phyloP scores from a whole-genome alignment of 2,113 vertebrate genomes.

The Corythoichthys intestinalis region DNA sequence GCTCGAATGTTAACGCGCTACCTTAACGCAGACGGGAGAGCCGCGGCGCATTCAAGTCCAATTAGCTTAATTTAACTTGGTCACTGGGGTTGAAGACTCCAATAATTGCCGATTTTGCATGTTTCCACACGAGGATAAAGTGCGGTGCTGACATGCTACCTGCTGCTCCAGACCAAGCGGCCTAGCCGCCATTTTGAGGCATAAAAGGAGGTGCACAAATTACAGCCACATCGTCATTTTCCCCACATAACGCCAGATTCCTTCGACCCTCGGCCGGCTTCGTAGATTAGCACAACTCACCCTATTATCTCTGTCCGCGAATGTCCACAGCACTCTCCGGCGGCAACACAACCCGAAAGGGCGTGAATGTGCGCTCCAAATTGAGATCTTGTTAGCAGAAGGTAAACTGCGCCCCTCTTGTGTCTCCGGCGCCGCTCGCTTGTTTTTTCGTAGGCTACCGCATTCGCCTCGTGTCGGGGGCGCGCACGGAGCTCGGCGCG shows the following conservation, averaged over 20 bases:
- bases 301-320: constrained; percentile 45
- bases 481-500: constrained; percentile 60
- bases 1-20: not conserved
- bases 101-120: not conserved
- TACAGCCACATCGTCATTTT: constrained; percentile 74
- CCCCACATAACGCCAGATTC: constrained; percentile 52
- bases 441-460: constrained; percentile 64
- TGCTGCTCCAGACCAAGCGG: constrained; percentile 69
- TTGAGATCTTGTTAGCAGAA: constrained; percentile 46
- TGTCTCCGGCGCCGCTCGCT: constrained; percentile 53
- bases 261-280: constrained; percentile 21
- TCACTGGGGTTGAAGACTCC: not conserved
- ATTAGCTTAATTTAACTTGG: not conserved
- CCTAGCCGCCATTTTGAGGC: constrained; percentile 81
- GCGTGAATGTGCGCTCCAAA: constrained; percentile 53
- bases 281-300: constrained; percentile 53
- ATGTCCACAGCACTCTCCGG: constrained; percentile 35
- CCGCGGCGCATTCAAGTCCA: not conserved
- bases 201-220: constrained; percentile 71
- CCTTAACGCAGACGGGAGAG: not conserved
- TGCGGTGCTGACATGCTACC: constrained; percentile 44
- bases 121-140: constrained; percentile 9
- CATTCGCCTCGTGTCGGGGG: constrained; percentile 61
- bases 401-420: constrained; percentile 51
- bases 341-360: constrained; percentile 47